Base-by-base conservation (phyloP, 2,888 invertebrate genomes). In the Cyrtodaria siliqua region DNA sequence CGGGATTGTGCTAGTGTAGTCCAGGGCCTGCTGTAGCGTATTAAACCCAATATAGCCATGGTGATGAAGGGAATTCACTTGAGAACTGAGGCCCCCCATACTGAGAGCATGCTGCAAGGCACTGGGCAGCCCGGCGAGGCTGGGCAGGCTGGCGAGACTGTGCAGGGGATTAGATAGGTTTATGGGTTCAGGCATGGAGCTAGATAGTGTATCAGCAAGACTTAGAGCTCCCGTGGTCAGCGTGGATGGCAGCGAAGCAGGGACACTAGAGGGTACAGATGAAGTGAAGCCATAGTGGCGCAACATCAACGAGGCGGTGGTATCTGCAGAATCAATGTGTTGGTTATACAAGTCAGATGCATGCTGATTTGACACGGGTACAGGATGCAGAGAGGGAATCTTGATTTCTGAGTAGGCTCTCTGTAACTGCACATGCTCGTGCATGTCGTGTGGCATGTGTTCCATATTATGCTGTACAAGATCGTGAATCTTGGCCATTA, bases 41-140 rank as follows among this genome's bases (percentile, higher is more conserved):
- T 56, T 70, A 23, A 70, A 12, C 6, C 70, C 70, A 38, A 70
- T 70, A 52, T 57, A 70, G 3, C 70, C 70, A 63, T 70, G 70
- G n/a, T 57, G 49, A 12, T 56, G 40, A 3, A 57, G 20, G 3
- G 42, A 6, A 6, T 23, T 67, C 14, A 59, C 6, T 4, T 26
- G n/a, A 2, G 55, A 9, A 27, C 44, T 29, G 2, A 42, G 8
- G 1, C 52, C 27, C 9, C 33, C 42, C 20, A 63, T n/a, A 16
- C 47, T 33, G 1, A 53, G 56, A 2, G 40, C 38, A n/a, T 56
- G 56, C 14, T 56, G 56, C 16, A 56, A 4, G 27, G 16, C 6
- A 2, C 16, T 23, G 2, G 26, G 29, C 16, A 29, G 16, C 3
- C 3, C 16, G 27, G n/a, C 6, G 53, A 29, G 53, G n/a, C n/a